Evolutionary conservation across 2,888 invertebrate genomes (phyloP).

Genomic region (Gymnoscelis rufifasciata): DNA sequence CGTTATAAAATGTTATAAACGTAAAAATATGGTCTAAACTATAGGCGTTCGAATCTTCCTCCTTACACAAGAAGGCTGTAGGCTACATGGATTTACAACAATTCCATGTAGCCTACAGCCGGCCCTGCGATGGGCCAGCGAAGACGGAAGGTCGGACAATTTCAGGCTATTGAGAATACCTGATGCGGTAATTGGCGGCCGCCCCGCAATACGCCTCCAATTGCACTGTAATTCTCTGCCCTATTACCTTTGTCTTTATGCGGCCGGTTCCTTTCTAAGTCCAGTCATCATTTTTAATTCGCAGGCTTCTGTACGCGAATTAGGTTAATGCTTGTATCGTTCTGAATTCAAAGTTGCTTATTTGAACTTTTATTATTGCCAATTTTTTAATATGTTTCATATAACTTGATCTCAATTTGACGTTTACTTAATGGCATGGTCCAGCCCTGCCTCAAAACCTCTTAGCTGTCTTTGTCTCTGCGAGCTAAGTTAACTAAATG

Average conservation of each 20-base stretch:
- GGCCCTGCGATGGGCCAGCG: slow-evolving; percentile 16
- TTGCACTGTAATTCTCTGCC: slow-evolving; percentile 20
- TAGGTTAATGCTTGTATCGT: slow-evolving; percentile 8
- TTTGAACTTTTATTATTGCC: too few relatives aligned
- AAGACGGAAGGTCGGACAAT: slow-evolving; percentile 28
- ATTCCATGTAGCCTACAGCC: neutral
- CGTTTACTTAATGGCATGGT: too few relatives aligned
- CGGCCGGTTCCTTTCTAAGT: slow-evolving; percentile 10
- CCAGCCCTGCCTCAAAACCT: neutral
- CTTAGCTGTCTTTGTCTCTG: neutral
- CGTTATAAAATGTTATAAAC: too few relatives aligned
- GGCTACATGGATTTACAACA: too few relatives aligned
- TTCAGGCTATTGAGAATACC: slow-evolving; percentile 37
- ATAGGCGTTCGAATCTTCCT: too few relatives aligned
- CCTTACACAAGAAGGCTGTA: too few relatives aligned
- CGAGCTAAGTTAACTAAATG: slow-evolving; percentile 6
- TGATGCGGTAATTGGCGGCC: slow-evolving; percentile 38
- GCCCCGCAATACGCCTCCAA: slow-evolving; percentile 15
- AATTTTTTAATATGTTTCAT: too few relatives aligned
- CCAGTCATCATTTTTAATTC: slow-evolving; percentile 20
- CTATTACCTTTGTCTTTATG: slow-evolving; percentile 18
- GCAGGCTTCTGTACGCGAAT: slow-evolving; percentile 6
- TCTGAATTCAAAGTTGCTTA: too few relatives aligned
- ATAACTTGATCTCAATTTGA: too few relatives aligned
- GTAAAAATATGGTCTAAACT: too few relatives aligned